These are phyloP conservation scores for Callipepla californica DNA, from an alignment of 2,113 vertebrate genomes.

Conservation along the genomic window DNA sequence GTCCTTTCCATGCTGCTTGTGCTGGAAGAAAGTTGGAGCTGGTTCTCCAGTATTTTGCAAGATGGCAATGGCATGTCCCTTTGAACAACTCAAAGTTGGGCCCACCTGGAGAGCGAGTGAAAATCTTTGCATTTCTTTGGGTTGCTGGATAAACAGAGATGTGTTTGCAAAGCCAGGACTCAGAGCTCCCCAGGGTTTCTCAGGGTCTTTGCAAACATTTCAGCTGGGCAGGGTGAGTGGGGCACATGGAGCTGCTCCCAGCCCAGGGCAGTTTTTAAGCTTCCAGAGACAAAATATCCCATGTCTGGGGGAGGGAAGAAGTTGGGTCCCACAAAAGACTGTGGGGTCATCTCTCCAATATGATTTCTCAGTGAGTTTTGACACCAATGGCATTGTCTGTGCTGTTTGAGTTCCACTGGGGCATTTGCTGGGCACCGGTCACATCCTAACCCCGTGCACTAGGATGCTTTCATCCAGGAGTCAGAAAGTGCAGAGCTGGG, in stretches of 20 bases:
- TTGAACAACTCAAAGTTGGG: constrained; percentile 44
- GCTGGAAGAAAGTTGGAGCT: constrained; percentile 23
- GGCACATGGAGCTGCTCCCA: neutral
- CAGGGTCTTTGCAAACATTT: constrained; percentile 11
- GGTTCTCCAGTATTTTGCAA: constrained; percentile 11
- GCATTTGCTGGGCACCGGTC: neutral
- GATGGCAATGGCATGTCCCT: constrained; percentile 32
- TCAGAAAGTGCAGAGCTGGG: neutral
- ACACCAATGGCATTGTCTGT: neutral
- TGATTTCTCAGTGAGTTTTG: neutral
- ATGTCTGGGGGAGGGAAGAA: neutral
- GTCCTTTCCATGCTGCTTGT: neutral
- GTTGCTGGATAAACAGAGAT: constrained; percentile 56
- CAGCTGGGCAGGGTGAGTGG: neutral
- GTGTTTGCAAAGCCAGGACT: constrained; percentile 24
- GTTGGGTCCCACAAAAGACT: neutral
- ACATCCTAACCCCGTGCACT: neutral
- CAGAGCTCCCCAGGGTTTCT: constrained; percentile 34
- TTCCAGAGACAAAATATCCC: neutral
- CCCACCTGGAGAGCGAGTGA: constrained; percentile 30
- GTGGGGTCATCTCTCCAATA: neutral
- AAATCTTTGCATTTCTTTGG: constrained; percentile 15
- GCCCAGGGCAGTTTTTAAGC: neutral
- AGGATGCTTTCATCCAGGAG: neutral
- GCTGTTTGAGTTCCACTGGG: neutral